Base-by-base conservation (phyloP, 2,113 vertebrate genomes). In the Callipepla californica region DNA sequence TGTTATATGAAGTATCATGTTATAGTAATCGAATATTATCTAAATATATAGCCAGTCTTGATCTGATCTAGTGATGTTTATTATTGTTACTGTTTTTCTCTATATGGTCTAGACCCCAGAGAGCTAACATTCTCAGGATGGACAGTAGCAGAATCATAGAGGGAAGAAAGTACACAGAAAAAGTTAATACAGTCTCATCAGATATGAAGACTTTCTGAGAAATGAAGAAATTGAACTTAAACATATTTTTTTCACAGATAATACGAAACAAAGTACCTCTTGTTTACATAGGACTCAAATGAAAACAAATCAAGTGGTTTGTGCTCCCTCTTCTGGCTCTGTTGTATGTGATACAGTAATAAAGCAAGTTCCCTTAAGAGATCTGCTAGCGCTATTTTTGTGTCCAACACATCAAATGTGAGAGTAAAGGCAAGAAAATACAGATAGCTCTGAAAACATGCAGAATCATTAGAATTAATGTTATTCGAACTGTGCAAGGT, bases 261-360 rank as follows among this genome's bases (percentile, higher is more conserved):
- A 57, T 92, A 75, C 80, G 51, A 92, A 88, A 87, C 81, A 61
- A 93, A 68, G 50, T 90, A 86, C 82, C 78, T 85, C 30, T 89
- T 95, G 72, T 92, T 94, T 96, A 91, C 77, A 67, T 1, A 44
- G 34, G 58, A 73, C 57, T 89, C 65, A 70, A 93, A 90, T 61
- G 2, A 84, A 89, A 92, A 94, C 72, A 94, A 90, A 95, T 61
- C 79, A 65, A 93, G 87, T 92, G 92, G 88, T 89, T 88, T 94
- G 89, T 91, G 92, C 87, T 94, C 91, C 89, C 94, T 93, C 94
- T 96, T 94, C 92, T 95, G 87, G 87, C 80, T 94, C 84, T 88
- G 66, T 75, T 85, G 55, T 55, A 61, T 92, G 62, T 77, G 83
- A 36, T 67, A 34, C 48, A 85, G 51, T 77, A 68, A 70, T 59